Percentiles rank a stretch among this genome's conserved stretches.
phyloP scores from a whole-genome alignment of 2,888 invertebrate genomes.

The Dendrolimus pini region DNA sequence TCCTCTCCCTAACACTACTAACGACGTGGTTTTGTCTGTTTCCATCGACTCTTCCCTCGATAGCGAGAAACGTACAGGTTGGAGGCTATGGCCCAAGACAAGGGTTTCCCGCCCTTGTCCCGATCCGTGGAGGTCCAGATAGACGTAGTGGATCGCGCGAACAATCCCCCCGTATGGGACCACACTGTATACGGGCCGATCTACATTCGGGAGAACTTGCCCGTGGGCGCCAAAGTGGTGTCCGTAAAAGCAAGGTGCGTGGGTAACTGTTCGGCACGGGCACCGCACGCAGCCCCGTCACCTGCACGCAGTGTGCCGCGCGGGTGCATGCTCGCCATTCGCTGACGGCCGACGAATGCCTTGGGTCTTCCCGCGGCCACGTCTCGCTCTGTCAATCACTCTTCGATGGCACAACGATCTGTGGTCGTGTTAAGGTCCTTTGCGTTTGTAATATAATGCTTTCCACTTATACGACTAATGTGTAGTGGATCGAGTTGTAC shows the following conservation, averaged over 20 bases:
- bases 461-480: no score
- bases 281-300: conserved; percentile 79
- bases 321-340: conserved; percentile 23
- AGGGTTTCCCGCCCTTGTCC: conserved; percentile 96
- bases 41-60: conserved; percentile 79
- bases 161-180: conserved; percentile 98
- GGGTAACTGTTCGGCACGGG: conserved; percentile 72
- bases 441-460: no score
- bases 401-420: no score
- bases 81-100: conserved; percentile 99
- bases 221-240: conserved; percentile 98
- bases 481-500: no score
- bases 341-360: conserved; percentile 3
- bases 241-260: conserved; percentile 99
- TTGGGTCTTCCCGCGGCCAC: not conserved
- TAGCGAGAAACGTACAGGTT: conserved; percentile 98
- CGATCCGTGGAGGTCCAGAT: conserved; percentile 98
- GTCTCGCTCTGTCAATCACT: no score
- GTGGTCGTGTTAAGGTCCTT: no score
- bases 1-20: conserved; percentile 78
- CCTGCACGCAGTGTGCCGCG: conserved; percentile 63
- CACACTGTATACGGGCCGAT: conserved; percentile 97
- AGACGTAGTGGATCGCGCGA: conserved; percentile 98
- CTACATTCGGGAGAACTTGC: conserved; percentile 98
- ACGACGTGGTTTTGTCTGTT: conserved; percentile 81